These are phyloP conservation scores for Aphis gossypii DNA, from an alignment of 1,140 invertebrate species.

Conservation along the genomic window DNA sequence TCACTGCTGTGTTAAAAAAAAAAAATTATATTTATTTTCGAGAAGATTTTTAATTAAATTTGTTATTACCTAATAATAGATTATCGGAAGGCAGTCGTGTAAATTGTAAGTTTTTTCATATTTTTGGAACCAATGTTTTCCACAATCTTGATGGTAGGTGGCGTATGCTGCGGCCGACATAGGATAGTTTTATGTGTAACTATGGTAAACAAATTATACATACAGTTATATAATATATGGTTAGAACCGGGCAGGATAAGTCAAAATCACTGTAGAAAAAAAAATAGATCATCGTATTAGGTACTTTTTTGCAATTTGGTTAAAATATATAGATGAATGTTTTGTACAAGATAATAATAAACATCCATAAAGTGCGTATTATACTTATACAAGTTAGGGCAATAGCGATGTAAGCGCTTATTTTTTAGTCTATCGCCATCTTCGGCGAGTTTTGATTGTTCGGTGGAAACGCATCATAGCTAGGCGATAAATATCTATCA, in stretches of 20 bases:
- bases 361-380: neutral
- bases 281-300: no score
- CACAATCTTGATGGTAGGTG: no score
- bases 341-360: neutral
- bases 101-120: no score
- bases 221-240: no score
- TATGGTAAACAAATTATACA: neutral
- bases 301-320: neutral
- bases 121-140: no score
- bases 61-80: no score
- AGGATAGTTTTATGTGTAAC: neutral
- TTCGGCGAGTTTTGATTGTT: neutral
- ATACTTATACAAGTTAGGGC: neutral
- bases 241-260: neutral
- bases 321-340: neutral
- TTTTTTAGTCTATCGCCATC: neutral
- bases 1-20: no score
- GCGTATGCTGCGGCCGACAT: neutral
- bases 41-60: no score
- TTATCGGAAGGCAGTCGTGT: no score
- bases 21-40: no score
- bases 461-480: neutral
- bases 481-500: no score
- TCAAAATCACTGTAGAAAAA: neutral
- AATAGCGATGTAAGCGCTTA: neutral